A percentile compares a stretch with the other conserved stretches of the same genome.
phyloP scores from a whole-genome alignment of 2,113 vertebrate genomes.

The Colius striatus region DNA sequence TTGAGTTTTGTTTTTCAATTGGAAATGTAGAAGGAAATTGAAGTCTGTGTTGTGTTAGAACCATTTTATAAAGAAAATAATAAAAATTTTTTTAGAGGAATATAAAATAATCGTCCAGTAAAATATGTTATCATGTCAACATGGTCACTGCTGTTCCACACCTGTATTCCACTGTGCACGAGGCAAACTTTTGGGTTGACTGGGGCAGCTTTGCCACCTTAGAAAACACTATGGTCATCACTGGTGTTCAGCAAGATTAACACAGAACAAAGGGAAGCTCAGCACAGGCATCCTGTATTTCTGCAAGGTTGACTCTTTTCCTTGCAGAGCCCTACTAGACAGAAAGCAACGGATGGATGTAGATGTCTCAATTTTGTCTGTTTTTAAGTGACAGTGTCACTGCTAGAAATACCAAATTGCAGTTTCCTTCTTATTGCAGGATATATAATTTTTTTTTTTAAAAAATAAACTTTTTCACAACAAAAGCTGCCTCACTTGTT shows the following conservation, averaged over 20 bases:
- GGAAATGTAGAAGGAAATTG: not conserved
- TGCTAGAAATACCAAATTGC: not conserved
- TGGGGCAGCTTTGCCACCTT: not conserved
- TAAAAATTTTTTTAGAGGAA: too few relatives aligned
- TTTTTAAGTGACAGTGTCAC: not conserved
- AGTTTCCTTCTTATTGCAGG: not conserved
- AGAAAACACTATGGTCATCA: accelerated
- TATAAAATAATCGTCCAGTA: not conserved
- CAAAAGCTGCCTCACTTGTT: not conserved
- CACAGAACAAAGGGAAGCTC: not conserved
- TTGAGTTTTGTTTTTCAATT: not conserved
- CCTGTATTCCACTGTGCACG: not conserved
- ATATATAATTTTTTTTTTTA: not conserved
- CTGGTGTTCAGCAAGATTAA: not conserved
- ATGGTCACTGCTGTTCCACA: not conserved
- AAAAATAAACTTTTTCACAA: not conserved
- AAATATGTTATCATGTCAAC: not conserved
- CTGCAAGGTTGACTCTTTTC: not conserved
- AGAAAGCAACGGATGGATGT: not conserved
- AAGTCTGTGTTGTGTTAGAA: not conserved
- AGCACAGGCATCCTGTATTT: not conserved
- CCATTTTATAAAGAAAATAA: not conserved
- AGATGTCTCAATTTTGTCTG: not conserved
- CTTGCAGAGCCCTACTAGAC: not conserved
- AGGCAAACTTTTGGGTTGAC: not conserved